phyloP scores from a whole-genome alignment of 2,113 vertebrate genomes.

The Prionailurus bengalensis region DNA sequence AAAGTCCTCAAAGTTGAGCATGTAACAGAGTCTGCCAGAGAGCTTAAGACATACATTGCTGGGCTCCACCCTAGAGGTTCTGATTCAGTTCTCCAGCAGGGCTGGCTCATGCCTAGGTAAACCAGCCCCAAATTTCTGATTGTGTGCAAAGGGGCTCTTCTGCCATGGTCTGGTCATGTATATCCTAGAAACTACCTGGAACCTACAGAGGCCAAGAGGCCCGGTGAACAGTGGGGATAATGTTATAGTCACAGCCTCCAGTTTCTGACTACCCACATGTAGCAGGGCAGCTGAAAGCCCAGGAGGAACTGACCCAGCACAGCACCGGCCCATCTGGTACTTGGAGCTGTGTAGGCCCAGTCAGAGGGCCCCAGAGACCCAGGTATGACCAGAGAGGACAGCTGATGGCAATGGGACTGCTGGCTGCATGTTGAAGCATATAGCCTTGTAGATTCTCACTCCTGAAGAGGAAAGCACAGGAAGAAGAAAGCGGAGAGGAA shows the following conservation, averaged over 20 bases:
- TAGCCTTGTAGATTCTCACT: background rate
- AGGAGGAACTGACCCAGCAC: too few relatives aligned
- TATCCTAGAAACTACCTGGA: background rate
- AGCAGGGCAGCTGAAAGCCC: background rate
- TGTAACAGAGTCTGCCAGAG: background rate
- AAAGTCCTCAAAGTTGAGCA: background rate
- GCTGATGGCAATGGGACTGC: too few relatives aligned
- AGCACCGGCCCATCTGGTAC: rapidly evolving
- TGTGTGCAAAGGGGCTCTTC: background rate
- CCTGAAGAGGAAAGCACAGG: background rate
- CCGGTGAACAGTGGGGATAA: rapidly evolving
- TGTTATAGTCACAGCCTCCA: background rate
- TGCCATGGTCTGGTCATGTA: background rate
- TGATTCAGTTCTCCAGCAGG: background rate
- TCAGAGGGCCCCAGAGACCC: too few relatives aligned
- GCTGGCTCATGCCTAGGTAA: background rate
- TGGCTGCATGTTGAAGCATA: background rate
- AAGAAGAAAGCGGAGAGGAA: background rate
- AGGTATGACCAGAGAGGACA: background rate
- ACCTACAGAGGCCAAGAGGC: background rate
- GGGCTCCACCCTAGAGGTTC: background rate
- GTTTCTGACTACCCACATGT: background rate
- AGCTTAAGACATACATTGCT: background rate
- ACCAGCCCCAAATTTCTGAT: background rate
- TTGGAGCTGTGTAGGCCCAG: background rate